These are phyloP conservation scores for Cebus imitator DNA, from an alignment of 2,113 vertebrate species.

Conservation along the genomic window DNA sequence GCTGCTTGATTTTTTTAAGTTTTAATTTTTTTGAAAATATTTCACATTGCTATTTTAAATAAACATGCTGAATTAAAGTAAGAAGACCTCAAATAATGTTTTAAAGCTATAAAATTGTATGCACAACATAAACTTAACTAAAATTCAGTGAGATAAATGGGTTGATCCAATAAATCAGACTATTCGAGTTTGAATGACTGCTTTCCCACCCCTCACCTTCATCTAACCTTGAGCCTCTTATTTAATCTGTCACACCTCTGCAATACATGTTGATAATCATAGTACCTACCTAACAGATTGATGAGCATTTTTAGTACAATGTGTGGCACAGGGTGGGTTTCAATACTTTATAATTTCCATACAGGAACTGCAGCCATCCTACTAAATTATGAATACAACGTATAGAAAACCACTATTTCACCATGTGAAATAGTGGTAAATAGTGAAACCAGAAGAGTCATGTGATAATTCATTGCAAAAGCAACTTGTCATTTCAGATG, in stretches of 20 bases:
- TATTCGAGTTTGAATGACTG: neutral
- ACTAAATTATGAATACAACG: neutral
- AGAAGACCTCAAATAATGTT: neutral
- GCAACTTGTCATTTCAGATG: neutral
- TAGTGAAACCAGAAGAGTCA: neutral
- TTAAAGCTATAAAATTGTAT: neutral
- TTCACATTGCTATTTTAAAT: neutral
- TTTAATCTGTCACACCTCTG: neutral
- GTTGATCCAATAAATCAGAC: neutral
- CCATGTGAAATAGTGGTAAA: neutral
- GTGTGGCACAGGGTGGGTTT: neutral
- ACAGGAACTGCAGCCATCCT: neutral
- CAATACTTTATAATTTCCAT: neutral
- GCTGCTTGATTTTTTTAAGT: neutral
- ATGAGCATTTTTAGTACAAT: neutral
- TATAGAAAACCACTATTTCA: neutral
- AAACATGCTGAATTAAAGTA: neutral
- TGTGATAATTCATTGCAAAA: neutral
- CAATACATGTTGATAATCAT: neutral
- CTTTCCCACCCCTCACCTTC: fast-evolving
- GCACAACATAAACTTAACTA: neutral
- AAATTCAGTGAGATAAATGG: neutral
- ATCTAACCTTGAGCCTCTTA: neutral
- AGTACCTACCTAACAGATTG: neutral
- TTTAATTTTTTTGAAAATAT: neutral